phyloP scores from a whole-genome alignment of 1,140 invertebrate species.

The Orchestia grillus region DNA sequence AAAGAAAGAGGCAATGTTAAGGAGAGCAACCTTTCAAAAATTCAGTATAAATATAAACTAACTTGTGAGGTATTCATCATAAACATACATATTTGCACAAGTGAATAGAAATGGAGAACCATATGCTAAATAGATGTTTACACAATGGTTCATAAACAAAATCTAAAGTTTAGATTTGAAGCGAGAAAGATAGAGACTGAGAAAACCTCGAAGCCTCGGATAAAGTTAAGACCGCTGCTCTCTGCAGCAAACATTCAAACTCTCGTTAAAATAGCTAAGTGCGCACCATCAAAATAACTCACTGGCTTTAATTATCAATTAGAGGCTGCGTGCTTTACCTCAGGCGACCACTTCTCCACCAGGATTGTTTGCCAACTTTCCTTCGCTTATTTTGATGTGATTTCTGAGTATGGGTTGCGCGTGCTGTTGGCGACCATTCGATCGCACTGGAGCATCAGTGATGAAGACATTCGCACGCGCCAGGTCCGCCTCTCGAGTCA shows the following conservation, averaged over 20 bases:
- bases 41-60: no score
- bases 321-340: not conserved
- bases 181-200: not conserved
- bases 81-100: no score
- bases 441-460: not conserved
- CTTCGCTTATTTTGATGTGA: not conserved
- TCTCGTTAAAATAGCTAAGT: slow-evolving; percentile 53
- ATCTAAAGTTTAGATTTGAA: not conserved
- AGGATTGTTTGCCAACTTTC: not conserved
- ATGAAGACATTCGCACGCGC: slow-evolving; percentile 43
- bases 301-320: slow-evolving; percentile 49
- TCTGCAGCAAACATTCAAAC: slow-evolving; percentile 37
- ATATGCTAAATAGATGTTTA: not conserved
- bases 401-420: not conserved
- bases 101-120: not conserved
- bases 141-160: not conserved
- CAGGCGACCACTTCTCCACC: not conserved
- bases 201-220: no score
- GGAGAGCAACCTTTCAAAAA: no score
- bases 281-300: slow-evolving; percentile 52
- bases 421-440: not conserved
- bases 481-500: slow-evolving; percentile 21
- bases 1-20: no score
- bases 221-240: not conserved
- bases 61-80: no score